These are phyloP conservation scores for Ericerus pela DNA, from an alignment of 1,140 invertebrate genomes.

Conservation along the genomic window DNA sequence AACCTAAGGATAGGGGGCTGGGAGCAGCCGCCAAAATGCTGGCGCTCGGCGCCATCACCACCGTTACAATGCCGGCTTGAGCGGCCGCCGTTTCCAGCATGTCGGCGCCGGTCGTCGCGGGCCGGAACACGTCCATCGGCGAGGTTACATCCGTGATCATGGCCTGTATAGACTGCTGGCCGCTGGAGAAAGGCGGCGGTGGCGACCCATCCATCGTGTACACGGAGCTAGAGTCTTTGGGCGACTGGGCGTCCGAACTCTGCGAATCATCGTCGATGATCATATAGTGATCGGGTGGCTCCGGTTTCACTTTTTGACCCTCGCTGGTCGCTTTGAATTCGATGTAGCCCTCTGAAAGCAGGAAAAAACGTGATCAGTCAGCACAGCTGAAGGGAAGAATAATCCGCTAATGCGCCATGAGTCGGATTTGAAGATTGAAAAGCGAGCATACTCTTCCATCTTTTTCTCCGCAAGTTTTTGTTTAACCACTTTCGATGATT, in stretches of 20 bases:
- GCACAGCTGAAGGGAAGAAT: neutral
- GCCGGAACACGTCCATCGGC: neutral
- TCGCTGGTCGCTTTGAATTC: slow-evolving; percentile 84
- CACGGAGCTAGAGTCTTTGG: slow-evolving; percentile 5
- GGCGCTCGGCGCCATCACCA: slow-evolving; percentile 28
- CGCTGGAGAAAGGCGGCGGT: slow-evolving; percentile 7
- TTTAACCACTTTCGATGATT: no score
- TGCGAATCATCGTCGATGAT: slow-evolving; percentile 75
- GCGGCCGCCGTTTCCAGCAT: slow-evolving; percentile 42
- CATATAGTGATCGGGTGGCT: slow-evolving; percentile 66
- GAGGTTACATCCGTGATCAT: neutral
- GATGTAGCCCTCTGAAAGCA: slow-evolving; percentile 60
- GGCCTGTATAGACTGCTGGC: neutral
- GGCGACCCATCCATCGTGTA: slow-evolving; percentile 13
- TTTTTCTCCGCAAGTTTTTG: no score
- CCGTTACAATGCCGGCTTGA: slow-evolving; percentile 47
- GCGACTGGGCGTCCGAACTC: slow-evolving; percentile 48
- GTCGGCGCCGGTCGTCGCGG: slow-evolving; percentile 15
- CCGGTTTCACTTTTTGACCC: slow-evolving; percentile 62
- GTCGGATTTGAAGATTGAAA: no score
- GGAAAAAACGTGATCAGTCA: neutral
- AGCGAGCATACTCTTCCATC: no score
- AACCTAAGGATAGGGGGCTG: slow-evolving; percentile 17
- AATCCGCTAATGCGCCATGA: neutral
- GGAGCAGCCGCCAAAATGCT: slow-evolving; percentile 4